Evolutionary conservation across 2,797 vertebrate genomes (phyloP).

Genomic region (Ceryle rudis): DNA sequence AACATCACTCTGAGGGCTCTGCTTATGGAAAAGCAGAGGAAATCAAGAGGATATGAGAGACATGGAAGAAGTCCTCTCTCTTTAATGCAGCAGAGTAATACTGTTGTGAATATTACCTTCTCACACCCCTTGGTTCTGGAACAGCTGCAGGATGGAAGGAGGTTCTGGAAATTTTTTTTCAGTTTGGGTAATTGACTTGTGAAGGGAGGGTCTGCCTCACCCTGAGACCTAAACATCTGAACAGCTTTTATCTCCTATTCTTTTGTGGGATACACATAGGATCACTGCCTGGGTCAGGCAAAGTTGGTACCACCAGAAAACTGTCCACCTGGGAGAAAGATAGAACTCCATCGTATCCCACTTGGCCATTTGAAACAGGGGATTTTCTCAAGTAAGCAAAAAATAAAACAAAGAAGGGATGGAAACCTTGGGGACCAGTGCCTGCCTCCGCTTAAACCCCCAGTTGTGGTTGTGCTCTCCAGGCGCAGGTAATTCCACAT

Average conservation of each 20-base stretch:
- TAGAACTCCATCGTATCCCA: neutral
- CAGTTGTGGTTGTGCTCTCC: neutral
- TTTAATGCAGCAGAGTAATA: neutral
- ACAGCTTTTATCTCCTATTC: neutral
- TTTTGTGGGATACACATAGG: neutral
- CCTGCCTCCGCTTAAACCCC: neutral
- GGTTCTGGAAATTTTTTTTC: neutral
- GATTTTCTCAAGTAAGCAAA: neutral
- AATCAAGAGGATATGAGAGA: neutral
- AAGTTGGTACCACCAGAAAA: neutral
- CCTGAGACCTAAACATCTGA: neutral
- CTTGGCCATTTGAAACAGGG: neutral
- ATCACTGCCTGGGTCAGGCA: neutral
- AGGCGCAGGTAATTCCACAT: neutral
- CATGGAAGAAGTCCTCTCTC: neutral
- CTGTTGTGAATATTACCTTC: neutral
- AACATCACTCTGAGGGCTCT: neutral
- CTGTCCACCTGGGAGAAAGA: neutral
- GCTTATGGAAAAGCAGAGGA: neutral
- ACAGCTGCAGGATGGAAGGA: neutral
- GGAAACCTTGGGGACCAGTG: neutral
- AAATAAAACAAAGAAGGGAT: neutral
- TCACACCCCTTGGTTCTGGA: neutral
- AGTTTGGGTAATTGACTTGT: neutral
- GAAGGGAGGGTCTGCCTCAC: neutral